Evolutionary conservation across 2,113 vertebrate species (phyloP).

Genomic region (Gnathonemus longibarbis): DNA sequence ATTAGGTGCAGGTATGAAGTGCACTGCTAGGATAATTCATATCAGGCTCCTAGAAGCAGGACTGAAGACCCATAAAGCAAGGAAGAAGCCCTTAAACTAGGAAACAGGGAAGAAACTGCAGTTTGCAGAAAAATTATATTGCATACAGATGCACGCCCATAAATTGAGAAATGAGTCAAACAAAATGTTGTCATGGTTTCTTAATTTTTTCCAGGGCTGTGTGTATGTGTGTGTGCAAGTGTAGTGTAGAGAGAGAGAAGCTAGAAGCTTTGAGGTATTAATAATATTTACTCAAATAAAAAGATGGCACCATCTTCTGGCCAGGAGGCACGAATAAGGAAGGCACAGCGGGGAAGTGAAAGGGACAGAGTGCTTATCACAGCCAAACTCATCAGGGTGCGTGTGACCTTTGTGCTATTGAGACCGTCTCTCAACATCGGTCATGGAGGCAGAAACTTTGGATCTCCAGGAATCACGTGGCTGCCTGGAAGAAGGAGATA

Average conservation of each 20-base stretch:
- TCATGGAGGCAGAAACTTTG: not conserved
- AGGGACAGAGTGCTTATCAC: not conserved
- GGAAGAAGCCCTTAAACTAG: too few species aligned
- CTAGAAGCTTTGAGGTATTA: not conserved
- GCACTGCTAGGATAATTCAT: too few species aligned
- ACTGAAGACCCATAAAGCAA: too few species aligned
- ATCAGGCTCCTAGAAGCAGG: too few species aligned
- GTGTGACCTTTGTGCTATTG: constrained; percentile 28
- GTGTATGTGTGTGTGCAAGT: not conserved
- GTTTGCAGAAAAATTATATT: too few species aligned
- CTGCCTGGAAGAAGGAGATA: not conserved
- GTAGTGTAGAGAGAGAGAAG: not conserved
- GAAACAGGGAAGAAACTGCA: too few species aligned
- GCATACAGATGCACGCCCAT: too few species aligned
- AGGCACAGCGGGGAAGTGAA: not conserved
- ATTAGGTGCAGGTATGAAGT: too few species aligned
- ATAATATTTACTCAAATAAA: not conserved
- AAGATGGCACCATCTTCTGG: not conserved
- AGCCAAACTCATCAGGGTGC: constrained; percentile 21
- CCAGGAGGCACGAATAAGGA: not conserved
- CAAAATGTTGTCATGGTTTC: too few species aligned
- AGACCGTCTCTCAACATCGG: constrained; percentile 10
- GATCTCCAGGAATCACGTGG: not conserved
- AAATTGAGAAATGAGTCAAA: too few species aligned
- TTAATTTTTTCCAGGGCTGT: not conserved